phyloP scores from a whole-genome alignment of 2,113 vertebrate species.

The Phycodurus eques region DNA sequence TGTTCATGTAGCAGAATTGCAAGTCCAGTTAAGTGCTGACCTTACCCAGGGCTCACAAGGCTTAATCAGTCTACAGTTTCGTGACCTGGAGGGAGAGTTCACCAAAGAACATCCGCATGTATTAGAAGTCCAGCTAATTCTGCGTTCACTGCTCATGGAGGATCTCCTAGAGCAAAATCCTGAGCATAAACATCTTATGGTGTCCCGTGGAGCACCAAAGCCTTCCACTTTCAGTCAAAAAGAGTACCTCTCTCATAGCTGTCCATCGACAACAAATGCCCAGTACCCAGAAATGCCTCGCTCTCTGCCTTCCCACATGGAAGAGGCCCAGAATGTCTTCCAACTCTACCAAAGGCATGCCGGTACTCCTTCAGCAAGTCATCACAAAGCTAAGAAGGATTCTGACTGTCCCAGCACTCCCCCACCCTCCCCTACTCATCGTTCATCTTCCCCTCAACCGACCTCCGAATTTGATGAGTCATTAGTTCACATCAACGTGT shows the following conservation, averaged over 20 bases:
- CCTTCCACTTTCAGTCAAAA: slow-evolving; percentile 86
- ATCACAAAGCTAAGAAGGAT: slow-evolving; percentile 76
- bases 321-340: slow-evolving; percentile 95
- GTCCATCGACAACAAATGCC: slow-evolving; percentile 83
- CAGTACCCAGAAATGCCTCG: slow-evolving; percentile 93
- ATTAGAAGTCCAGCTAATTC: slow-evolving; percentile 84
- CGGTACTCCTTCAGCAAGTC: slow-evolving; percentile 70
- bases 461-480: slow-evolving; percentile 88
- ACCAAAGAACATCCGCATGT: slow-evolving; percentile 90
- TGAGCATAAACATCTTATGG: slow-evolving; percentile 93
- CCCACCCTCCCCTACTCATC: slow-evolving; percentile 87
- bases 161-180: slow-evolving; percentile 91
- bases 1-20: slow-evolving; percentile 86
- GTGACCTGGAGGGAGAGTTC: slow-evolving; percentile 92
- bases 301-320: slow-evolving; percentile 93
- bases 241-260: slow-evolving; percentile 95
- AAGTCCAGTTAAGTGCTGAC: slow-evolving; percentile 91
- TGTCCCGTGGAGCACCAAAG: slow-evolving; percentile 92
- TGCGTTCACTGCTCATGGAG: slow-evolving; percentile 93
- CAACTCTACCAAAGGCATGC: slow-evolving; percentile 92
- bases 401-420: slow-evolving; percentile 86
- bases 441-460: slow-evolving; percentile 60
- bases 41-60: slow-evolving; percentile 90
- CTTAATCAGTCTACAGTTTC: slow-evolving; percentile 91
- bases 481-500: slow-evolving; percentile 91